Evolutionary conservation across 2,113 vertebrate species (phyloP), one percentile per base, ranked within the genome.

Genomic region (Rana temporaria): DNA sequence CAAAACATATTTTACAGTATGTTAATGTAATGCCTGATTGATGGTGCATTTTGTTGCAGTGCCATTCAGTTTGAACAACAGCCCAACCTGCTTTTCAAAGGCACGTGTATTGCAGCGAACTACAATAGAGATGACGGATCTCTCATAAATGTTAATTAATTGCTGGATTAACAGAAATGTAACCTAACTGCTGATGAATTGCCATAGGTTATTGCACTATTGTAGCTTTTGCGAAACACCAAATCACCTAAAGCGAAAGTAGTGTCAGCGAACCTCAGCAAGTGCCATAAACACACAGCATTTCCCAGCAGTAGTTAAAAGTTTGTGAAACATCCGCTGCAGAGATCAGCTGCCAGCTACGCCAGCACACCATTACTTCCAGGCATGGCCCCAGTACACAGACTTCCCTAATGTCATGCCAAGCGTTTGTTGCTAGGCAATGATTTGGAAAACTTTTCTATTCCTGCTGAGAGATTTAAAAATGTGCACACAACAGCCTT

Each of bases 351-450:
- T 19, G 38, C 62, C 71, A 74, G 38, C n/a, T n/a, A n/a, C n/a
- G n/a, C 62, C 71, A 74, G 71, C 26, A 56, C 11, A 67, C 48
- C 53, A 65, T 82, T 66, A 74, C 69, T 64, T 53, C 52, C 24
- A 88, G 89, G 87, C 87, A 84, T 88, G 89, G 90, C 84, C 38
- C 17, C 59, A 66, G 59, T 67, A 91, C 91, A 92, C 89, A 86
- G 89, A 87, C 90, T 91, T 91, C 88, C 90, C 89, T 79, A 93
- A 93, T 93, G 90, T 92, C 92, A 92, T 91, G 89, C 90, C 91
- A 86, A 55, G 89, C 86, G 85, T 93, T 90, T 91, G 92, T 94
- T 95, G 92, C 92, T 93, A 94, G 92, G 92, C 86, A 89, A 95
- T 89, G 89, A 88, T 86, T 88, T 79, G 88, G 90, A 91, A 92